A percentile compares a stretch with the other conserved stretches of the same genome.
Evolutionary conservation across 2,888 invertebrate genomes (phyloP).

Genomic region (Rotaria magnacalcarata): DNA sequence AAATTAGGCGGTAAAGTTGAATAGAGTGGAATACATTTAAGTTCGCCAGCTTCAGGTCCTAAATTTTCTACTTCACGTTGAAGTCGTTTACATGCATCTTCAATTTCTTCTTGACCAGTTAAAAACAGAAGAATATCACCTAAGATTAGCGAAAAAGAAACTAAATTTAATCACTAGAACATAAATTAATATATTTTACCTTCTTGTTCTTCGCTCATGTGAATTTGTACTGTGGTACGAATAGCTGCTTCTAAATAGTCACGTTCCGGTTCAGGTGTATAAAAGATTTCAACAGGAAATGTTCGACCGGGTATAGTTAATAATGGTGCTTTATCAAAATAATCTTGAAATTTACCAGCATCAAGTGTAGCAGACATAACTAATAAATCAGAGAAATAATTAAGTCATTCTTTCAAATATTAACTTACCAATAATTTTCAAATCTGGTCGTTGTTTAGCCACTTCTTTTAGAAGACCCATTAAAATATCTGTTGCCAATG

Average conservation of each 20-base stretch:
- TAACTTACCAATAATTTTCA: slow-evolving; percentile 72
- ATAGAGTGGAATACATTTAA: slow-evolving; percentile 96
- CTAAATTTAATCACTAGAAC: slow-evolving; percentile 58
- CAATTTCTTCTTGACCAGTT: slow-evolving; percentile 70
- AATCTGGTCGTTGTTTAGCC: slow-evolving; percentile 79
- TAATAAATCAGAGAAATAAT: neutral
- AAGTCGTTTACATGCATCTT: slow-evolving; percentile 95
- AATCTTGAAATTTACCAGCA: slow-evolving; percentile 93
- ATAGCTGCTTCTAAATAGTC: slow-evolving; percentile 98
- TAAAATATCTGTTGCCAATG: slow-evolving; percentile 91
- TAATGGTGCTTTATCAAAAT: slow-evolving; percentile 90
- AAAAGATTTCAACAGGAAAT: slow-evolving; percentile 93
- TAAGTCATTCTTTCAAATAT: neutral
- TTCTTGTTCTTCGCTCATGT: slow-evolving; percentile 78
- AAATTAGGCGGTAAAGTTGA: slow-evolving; percentile 93
- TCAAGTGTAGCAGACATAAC: slow-evolving; percentile 99
- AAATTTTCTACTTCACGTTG: slow-evolving; percentile 90
- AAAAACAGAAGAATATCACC: slow-evolving; percentile 46
- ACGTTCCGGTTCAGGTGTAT: slow-evolving; percentile 93
- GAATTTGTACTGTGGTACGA: slow-evolving; percentile 90
- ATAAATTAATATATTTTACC: neutral
- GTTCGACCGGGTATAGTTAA: slow-evolving; percentile 97
- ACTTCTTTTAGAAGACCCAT: slow-evolving; percentile 98
- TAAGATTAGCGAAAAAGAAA: neutral
- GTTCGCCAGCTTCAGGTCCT: slow-evolving; percentile 89